A percentile compares a stretch with the other conserved stretches of the same genome.
Evolutionary conservation across 1,140 invertebrate species (phyloP).

Genomic region (Arion vulgaris): DNA sequence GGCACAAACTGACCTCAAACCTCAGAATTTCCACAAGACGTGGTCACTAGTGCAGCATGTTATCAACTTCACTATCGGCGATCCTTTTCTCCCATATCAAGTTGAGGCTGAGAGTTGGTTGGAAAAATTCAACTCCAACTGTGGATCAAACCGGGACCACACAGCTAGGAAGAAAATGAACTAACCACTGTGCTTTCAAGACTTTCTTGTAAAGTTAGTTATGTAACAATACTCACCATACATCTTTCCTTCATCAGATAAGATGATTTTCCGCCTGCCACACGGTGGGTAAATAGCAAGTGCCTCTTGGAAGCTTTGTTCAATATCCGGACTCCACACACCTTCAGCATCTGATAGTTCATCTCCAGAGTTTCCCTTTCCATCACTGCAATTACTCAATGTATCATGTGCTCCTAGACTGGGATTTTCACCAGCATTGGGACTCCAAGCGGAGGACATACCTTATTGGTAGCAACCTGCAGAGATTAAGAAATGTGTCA

Average conservation of each 20-base stretch:
- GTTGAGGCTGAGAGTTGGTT: no score
- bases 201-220: no score
- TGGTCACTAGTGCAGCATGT: no score
- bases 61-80: no score
- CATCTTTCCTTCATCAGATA: slow-evolving; percentile 99
- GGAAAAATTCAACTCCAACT: no score
- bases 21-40: no score
- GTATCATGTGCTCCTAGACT: slow-evolving; percentile 43
- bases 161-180: no score
- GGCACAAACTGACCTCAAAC: no score
- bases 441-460: slow-evolving; percentile 63
- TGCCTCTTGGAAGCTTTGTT: slow-evolving; percentile 99
- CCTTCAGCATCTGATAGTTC: slow-evolving; percentile 90
- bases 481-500: no score
- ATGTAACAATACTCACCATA: slow-evolving; percentile 99
- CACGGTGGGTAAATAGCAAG: slow-evolving; percentile 99
- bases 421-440: slow-evolving; percentile 45
- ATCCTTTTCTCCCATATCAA: no score
- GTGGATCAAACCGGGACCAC: no score
- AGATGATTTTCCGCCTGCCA: slow-evolving; percentile 98
- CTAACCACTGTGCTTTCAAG: no score
- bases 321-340: slow-evolving; percentile 99
- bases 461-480: slow-evolving; percentile 38
- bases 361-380: slow-evolving; percentile 55
- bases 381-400: slow-evolving; percentile 53